Evolutionary conservation across 1,140 invertebrate genomes (phyloP), one percentile per base, ranked within the genome.

Genomic region (Lordiphosa stackelbergi): DNA sequence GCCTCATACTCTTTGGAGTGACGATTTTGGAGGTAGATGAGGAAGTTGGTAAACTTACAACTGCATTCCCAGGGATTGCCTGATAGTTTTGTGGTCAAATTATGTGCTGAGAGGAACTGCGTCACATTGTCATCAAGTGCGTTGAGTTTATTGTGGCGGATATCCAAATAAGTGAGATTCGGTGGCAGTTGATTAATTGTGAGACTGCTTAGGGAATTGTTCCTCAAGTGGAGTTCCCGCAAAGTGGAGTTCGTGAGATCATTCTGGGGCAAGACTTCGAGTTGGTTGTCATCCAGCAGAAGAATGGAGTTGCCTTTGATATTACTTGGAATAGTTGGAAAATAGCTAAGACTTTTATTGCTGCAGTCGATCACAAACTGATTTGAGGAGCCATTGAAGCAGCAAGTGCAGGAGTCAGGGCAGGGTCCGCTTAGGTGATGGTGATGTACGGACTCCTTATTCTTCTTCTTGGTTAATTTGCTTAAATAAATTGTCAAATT

Each of bases 51-150:
- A 9, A 24, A 42, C 19, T 19, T 22, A 10, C 41, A 42, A 42
- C 9, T 42, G 19, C 41, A 42, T 42, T 42, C 4, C 16, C 41
- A 42, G 9, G 41, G 41, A 12, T 42, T 42, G 16, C 16, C 16
- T 22, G 41, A 42, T n/a, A 42, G 9, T 0, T 42, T 3, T 22
- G 5, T 22, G 22, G 4, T 22, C 22, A 22, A 4, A 22, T 22
- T 22, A 22, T 3, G 2, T 1, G 16, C 16, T 16, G 2, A 1
- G 16, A 16, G 16, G 16, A 16, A 16, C 16, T 16, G 16, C 16
- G 16, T 16, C 2, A 16, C 16, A 1, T 2, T 2, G 2, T 16
- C 16, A 1, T 16, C 16, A 1, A 16, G 2, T 1, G 1, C 16
- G 16, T 16, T 16, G 16, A 16, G 16, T 1, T 1, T 16, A 16